Evolutionary conservation across 2,888 invertebrate species (phyloP).

Genomic region (Agrochola macilenta): DNA sequence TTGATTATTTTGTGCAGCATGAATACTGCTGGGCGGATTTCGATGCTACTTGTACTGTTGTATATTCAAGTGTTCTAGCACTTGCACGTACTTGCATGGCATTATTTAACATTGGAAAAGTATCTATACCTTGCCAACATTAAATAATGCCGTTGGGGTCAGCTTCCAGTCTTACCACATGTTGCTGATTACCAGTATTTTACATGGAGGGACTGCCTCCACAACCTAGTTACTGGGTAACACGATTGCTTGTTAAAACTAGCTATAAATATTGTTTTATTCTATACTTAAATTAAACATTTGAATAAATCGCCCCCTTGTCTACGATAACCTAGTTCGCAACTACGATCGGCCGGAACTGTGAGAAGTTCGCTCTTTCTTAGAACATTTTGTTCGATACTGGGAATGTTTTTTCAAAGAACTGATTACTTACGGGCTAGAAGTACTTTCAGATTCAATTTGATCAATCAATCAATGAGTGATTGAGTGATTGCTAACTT

Average conservation of each 20-base stretch:
- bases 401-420: conserved; percentile 27
- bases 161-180: not conserved
- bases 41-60: not conserved
- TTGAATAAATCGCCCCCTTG: conserved; percentile 29
- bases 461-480: conserved; percentile 21
- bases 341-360: conserved; percentile 1
- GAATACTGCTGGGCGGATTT: not conserved
- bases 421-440: conserved; percentile 24
- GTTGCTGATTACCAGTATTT: not conserved
- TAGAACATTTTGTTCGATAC: conserved; percentile 29
- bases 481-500: conserved; percentile 26
- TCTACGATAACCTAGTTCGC: conserved; percentile 43
- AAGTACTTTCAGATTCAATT: conserved; percentile 28
- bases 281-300: conserved; percentile 27
- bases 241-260: not conserved
- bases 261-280: conserved; percentile 12
- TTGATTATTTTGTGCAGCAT: not conserved
- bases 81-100: too few species aligned
- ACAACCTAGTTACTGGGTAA: not conserved
- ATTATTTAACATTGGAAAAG: too few species aligned
- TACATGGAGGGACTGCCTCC: not conserved
- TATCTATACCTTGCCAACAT: not conserved
- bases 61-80: not conserved
- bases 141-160: not conserved
- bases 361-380: conserved; percentile 18